Evolutionary conservation across 1,140 invertebrate species (phyloP).

Genomic region (Neuroterus valhalla): DNA sequence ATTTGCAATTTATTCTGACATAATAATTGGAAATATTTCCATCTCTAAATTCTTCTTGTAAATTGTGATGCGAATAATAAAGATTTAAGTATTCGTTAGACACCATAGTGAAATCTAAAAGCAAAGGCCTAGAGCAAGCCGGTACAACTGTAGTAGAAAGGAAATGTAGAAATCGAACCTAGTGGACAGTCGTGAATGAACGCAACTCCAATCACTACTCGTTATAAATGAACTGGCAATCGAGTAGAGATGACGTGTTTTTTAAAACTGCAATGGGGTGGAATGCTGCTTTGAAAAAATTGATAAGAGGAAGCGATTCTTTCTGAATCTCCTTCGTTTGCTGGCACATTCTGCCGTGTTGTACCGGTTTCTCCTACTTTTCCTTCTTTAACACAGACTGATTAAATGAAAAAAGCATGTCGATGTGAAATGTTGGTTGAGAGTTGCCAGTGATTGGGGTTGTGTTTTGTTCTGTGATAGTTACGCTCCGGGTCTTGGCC

Average conservation of each 20-base stretch:
- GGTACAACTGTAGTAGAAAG: conserved; percentile 71
- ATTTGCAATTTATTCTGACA: too few relatives aligned
- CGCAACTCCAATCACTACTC: conserved; percentile 73
- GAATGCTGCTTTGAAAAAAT: conserved; percentile 17
- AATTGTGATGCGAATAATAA: too few relatives aligned
- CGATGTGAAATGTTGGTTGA: conserved; percentile 47
- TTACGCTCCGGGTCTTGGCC: conserved; percentile 73
- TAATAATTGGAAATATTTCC: too few relatives aligned
- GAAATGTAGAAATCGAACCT: conserved; percentile 45
- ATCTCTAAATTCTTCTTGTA: too few relatives aligned
- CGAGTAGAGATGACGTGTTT: conserved; percentile 51
- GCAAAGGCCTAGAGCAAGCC: conserved; percentile 72
- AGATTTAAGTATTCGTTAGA: not conserved
- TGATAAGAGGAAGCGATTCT: conserved; percentile 13
- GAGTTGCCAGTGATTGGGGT: conserved; percentile 74
- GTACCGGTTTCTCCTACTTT: conserved; percentile 71
- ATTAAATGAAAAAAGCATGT: conserved; percentile 39
- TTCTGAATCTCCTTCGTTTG: conserved; percentile 10
- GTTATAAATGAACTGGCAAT: conserved; percentile 67
- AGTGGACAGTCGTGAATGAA: conserved; percentile 56
- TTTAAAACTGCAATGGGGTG: conserved; percentile 10
- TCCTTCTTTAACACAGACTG: conserved; percentile 27
- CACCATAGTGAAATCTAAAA: conserved; percentile 43
- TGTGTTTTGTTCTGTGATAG: conserved; percentile 74
- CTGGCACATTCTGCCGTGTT: conserved; percentile 60